phyloP scores from a whole-genome alignment of 2,797 vertebrate species.

The Gallinago solitaria region DNA sequence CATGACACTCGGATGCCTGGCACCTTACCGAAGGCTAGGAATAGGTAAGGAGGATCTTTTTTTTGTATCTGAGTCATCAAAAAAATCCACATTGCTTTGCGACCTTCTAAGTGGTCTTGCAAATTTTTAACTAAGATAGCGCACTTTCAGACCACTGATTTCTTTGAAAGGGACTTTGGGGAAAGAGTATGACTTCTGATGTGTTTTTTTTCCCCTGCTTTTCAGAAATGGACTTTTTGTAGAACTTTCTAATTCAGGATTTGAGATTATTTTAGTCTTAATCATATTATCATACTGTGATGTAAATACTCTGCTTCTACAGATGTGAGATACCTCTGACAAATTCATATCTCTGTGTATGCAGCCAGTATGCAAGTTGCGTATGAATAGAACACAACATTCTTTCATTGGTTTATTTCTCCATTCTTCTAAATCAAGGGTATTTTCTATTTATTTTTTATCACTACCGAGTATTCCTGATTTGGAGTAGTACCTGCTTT shows the following conservation, averaged over 20 bases:
- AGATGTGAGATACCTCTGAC: no score
- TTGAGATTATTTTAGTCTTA: background rate
- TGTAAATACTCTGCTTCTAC: background rate
- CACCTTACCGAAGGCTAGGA: conserved; percentile 97
- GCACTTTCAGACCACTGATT: background rate
- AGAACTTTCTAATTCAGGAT: background rate
- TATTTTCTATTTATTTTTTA: background rate
- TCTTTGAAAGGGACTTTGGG: background rate
- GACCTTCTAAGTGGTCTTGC: background rate
- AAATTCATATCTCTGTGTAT: no score
- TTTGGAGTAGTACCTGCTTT: background rate
- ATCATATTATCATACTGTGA: background rate
- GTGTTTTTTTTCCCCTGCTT: background rate
- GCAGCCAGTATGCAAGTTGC: background rate
- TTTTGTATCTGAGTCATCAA: background rate
- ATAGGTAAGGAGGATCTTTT: conserved; percentile 85
- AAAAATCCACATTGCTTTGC: background rate
- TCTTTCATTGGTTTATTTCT: background rate
- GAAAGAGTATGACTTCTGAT: background rate
- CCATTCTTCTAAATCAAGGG: background rate
- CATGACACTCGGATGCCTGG: conserved; percentile 99
- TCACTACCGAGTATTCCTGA: background rate
- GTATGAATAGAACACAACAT: background rate
- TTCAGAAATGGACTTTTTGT: background rate
- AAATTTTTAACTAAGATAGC: background rate